Conservation (phyloP, 2,113 vertebrate genomes). For the Nymphicus hollandicus region DNA sequence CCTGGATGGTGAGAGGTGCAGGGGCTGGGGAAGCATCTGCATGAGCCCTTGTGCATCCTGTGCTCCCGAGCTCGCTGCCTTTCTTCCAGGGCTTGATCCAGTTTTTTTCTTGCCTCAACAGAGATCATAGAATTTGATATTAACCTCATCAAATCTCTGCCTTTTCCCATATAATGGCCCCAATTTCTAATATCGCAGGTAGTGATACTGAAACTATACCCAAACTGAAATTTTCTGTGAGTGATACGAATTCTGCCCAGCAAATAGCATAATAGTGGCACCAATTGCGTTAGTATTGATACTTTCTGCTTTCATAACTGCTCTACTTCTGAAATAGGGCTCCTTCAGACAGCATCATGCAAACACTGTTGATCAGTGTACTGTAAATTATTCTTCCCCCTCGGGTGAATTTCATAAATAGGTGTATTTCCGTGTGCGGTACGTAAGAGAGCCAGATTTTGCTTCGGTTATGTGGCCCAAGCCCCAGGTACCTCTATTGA, state of each 20-base stretch:
- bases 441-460: background rate
- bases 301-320: slow-evolving; percentile 14
- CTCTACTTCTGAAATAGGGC: background rate
- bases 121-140: background rate
- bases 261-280: slow-evolving; percentile 1
- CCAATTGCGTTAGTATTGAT: slow-evolving; percentile 22
- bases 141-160: background rate
- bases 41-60: background rate
- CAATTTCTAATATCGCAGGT: background rate
- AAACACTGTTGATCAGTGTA: background rate
- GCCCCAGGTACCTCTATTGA: background rate
- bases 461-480: background rate
- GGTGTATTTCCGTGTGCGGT: background rate
- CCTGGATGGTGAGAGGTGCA: background rate
- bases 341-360: background rate
- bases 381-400: background rate
- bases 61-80: background rate
- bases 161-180: background rate
- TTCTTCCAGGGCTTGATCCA: fast-evolving
- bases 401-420: background rate
- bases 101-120: background rate
- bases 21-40: background rate
- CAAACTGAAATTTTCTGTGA: background rate
- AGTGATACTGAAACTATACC: background rate
- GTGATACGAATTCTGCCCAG: background rate